A percentile compares a stretch with the other conserved stretches of the same genome.
Evolutionary conservation across 2,888 invertebrate species (phyloP).

Genomic region (Nephrotoma appendiculata): DNA sequence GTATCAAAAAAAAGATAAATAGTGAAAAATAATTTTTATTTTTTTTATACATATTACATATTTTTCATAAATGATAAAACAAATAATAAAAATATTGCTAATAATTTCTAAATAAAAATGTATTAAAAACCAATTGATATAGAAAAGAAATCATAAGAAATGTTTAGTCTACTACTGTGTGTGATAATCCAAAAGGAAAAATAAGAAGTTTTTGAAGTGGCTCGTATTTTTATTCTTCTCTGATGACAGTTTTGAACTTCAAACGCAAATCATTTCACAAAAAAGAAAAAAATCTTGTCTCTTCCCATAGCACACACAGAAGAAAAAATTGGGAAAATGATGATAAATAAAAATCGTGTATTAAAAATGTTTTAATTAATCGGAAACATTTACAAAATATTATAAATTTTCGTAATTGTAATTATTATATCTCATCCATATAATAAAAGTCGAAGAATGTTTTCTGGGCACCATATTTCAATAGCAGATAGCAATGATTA

Average conservation of each 20-base stretch:
- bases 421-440: neutral
- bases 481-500: slow-evolving; percentile 20
- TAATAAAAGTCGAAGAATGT: slow-evolving; percentile 9
- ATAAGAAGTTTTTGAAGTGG: neutral
- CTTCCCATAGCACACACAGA: neutral
- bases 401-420: neutral
- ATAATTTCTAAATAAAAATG: neutral
- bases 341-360: neutral
- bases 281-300: neutral
- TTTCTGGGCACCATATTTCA: slow-evolving; percentile 13
- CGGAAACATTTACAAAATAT: neutral
- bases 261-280: neutral
- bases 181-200: neutral
- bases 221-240: neutral
- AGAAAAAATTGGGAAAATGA: neutral
- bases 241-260: slow-evolving; percentile 4
- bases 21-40: neutral
- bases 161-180: neutral
- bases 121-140: neutral
- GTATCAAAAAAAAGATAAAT: neutral
- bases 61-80: neutral
- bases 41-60: neutral
- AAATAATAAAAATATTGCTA: neutral
- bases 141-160: neutral
- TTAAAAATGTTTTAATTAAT: neutral